Conservation (phyloP, 2,888 invertebrate species). For the Lasioglossum pauxillum region DNA sequence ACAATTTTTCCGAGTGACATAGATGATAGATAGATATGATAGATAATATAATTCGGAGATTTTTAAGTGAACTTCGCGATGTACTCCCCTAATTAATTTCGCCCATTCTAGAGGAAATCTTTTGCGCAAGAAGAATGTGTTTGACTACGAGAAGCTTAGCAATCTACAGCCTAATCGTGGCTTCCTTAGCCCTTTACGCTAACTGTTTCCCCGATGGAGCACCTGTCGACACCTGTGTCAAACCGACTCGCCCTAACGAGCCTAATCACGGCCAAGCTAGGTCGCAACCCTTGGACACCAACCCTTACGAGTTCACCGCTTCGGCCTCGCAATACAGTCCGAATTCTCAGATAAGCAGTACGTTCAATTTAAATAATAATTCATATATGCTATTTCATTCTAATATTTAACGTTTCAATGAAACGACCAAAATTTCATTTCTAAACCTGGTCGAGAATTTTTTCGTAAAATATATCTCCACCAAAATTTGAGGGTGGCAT, state of each 20-base stretch:
- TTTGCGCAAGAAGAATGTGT: constrained; percentile 36
- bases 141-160: constrained; percentile 30
- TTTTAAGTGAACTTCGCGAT: not conserved
- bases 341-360: constrained; percentile 90
- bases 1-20: not conserved
- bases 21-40: not conserved
- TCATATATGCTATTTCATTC: not conserved
- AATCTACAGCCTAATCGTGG: constrained; percentile 52
- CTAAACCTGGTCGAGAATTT: no score
- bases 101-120: not conserved
- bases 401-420: not conserved
- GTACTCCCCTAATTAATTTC: not conserved
- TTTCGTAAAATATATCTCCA: no score
- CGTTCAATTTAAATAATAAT: constrained; percentile 33
- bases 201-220: constrained; percentile 91
- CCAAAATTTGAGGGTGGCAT: no score
- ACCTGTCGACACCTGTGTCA: constrained; percentile 92
- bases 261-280: constrained; percentile 92
- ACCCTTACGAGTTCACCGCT: constrained; percentile 90
- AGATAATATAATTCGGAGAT: not conserved
- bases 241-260: constrained; percentile 88
- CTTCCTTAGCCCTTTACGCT: constrained; percentile 71
- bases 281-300: constrained; percentile 87
- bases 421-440: no score
- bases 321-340: constrained; percentile 88